Conservation (phyloP, 2,797 vertebrate species). For the Falco rusticolus region DNA sequence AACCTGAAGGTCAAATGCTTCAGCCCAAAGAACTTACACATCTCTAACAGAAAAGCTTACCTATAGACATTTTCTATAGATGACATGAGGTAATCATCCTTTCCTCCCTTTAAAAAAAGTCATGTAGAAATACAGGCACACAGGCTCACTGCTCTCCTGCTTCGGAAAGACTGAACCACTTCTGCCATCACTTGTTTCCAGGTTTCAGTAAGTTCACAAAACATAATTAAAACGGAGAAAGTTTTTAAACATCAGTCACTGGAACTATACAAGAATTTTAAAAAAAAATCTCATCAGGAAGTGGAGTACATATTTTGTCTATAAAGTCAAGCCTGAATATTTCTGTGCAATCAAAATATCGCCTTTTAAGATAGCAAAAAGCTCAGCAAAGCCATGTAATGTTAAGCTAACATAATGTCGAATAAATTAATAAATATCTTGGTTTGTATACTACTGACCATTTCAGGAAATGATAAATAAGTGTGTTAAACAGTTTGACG, state of each 20-base stretch:
- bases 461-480: neutral
- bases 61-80: neutral
- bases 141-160: neutral
- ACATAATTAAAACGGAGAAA: neutral
- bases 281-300: neutral
- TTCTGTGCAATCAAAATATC: neutral
- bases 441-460: neutral
- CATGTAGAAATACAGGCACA: neutral
- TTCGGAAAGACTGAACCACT: neutral
- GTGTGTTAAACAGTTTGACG: neutral
- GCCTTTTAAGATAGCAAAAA: neutral
- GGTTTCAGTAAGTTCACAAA: neutral
- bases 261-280: neutral
- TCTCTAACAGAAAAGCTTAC: neutral
- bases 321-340: neutral
- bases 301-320: neutral
- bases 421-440: neutral
- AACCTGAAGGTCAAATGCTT: neutral
- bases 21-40: neutral
- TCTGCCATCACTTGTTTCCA: rapidly evolving
- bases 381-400: neutral
- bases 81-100: neutral
- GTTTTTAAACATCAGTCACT: neutral
- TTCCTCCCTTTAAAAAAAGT: neutral
- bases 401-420: neutral